phyloP scores from a whole-genome alignment of 2,113 vertebrate genomes.

The Microtus montanus region DNA sequence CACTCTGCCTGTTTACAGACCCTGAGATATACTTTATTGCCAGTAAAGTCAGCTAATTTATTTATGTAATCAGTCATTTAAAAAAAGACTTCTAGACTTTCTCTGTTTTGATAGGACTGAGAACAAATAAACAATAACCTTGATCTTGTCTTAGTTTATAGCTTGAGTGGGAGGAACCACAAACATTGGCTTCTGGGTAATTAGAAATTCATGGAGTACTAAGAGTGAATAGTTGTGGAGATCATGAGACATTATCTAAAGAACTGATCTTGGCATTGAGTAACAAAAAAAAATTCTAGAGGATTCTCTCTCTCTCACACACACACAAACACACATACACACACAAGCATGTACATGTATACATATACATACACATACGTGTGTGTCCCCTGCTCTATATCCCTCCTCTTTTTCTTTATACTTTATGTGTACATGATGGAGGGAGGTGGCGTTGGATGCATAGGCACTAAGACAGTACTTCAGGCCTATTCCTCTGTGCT shows the following conservation, averaged over 20 bases:
- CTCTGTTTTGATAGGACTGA: not conserved
- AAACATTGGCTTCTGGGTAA: no score
- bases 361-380: no score
- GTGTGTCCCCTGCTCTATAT: not conserved
- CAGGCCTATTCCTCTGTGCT: not conserved
- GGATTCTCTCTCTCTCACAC: not conserved
- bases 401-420: not conserved
- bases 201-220: not conserved
- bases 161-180: not conserved
- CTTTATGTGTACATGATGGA: not conserved
- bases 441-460: no score
- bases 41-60: not conserved
- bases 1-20: not conserved
- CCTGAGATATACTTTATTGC: not conserved
- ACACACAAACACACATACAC: no score
- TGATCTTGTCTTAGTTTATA: not conserved
- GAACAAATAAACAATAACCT: not conserved
- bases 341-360: fast-evolving
- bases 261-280: not conserved
- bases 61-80: not conserved
- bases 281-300: not conserved
- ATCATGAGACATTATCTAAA: not conserved
- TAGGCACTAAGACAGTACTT: not conserved
- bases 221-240: not conserved
- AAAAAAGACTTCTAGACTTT: not conserved